Conservation (phyloP, 2,888 invertebrate species). For the Gymnosoma rotundatum region DNA sequence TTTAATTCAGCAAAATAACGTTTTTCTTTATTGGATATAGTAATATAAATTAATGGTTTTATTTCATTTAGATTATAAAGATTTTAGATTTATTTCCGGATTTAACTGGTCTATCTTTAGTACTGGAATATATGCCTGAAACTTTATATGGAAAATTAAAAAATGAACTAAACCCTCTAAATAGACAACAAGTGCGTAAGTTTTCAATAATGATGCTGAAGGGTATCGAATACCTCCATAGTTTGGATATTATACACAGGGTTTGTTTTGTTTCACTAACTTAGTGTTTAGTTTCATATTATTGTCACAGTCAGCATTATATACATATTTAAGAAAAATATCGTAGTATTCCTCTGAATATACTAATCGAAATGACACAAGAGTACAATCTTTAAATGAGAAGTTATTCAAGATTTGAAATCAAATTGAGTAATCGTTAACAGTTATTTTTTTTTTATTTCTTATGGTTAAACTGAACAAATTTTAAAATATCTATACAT, state of each 20-base stretch:
- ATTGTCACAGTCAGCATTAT: not conserved
- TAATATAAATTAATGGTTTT: not conserved
- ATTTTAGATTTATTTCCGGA: slow-evolving; percentile 95
- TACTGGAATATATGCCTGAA: slow-evolving; percentile 96
- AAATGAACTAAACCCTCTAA: slow-evolving; percentile 87
- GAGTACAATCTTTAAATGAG: no score
- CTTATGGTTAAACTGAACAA: no score
- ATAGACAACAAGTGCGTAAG: slow-evolving; percentile 89
- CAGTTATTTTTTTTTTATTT: no score
- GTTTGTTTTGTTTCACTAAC: slow-evolving; percentile 83
- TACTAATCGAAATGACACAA: no score
- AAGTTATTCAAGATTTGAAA: no score
- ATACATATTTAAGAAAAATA: no score
- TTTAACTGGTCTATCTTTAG: slow-evolving; percentile 93
- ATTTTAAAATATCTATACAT: no score
- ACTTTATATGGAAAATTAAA: slow-evolving; percentile 91
- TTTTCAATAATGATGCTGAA: slow-evolving; percentile 95
- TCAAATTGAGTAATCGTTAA: no score
- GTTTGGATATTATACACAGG: slow-evolving; percentile 95
- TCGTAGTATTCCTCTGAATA: no score
- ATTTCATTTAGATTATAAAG: slow-evolving; percentile 88
- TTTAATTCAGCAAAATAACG: slow-evolving; percentile 60
- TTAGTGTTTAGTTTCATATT: not conserved
- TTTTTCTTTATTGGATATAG: not conserved
- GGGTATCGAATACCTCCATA: slow-evolving; percentile 94